Conservation (phyloP, 30 jellyfish, hydroid and myxozoan species). For the Cassiopea xamachana region DNA sequence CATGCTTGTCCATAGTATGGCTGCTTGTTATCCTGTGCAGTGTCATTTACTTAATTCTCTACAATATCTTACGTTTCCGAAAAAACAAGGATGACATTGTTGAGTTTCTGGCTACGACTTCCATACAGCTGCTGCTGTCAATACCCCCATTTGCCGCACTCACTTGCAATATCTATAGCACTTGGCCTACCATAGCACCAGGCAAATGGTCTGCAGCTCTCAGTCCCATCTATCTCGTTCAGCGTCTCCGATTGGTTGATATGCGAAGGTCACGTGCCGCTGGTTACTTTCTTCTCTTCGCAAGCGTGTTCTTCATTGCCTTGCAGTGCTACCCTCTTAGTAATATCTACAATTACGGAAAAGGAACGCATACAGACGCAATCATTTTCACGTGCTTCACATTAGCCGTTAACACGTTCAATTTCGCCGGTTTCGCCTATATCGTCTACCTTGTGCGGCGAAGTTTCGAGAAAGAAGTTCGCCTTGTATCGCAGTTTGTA, state of each 20-base stretch:
- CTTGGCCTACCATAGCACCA: slow-evolving; percentile 94
- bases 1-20: slow-evolving; percentile 80
- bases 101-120: slow-evolving; percentile 82
- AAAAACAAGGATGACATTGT: slow-evolving; percentile 85
- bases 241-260: slow-evolving; percentile 95
- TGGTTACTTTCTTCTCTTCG: slow-evolving; percentile 88
- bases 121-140: slow-evolving; percentile 81
- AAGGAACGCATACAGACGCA: slow-evolving; percentile 41
- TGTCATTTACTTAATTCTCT: slow-evolving; percentile 52
- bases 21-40: slow-evolving; percentile 69
- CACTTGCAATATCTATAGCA: slow-evolving; percentile 71
- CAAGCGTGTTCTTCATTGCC: slow-evolving; percentile 86
- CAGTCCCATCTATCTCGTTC: slow-evolving; percentile 92
- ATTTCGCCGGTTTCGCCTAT: slow-evolving; percentile 89
- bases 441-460: slow-evolving; percentile 89
- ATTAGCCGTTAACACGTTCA: slow-evolving; percentile 83
- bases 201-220: slow-evolving; percentile 97
- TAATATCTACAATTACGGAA: slow-evolving; percentile 87
- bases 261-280: slow-evolving; percentile 96
- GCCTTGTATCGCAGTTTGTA: slow-evolving; percentile 83
- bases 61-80: slow-evolving; percentile 73
- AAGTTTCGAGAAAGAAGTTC: slow-evolving; percentile 97
- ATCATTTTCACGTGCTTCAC: slow-evolving; percentile 84
- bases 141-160: slow-evolving; percentile 83
- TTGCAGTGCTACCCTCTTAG: slow-evolving; percentile 81